Evolutionary conservation across 2,113 vertebrate species (phyloP).

Genomic region (Terrapene triunguis): DNA sequence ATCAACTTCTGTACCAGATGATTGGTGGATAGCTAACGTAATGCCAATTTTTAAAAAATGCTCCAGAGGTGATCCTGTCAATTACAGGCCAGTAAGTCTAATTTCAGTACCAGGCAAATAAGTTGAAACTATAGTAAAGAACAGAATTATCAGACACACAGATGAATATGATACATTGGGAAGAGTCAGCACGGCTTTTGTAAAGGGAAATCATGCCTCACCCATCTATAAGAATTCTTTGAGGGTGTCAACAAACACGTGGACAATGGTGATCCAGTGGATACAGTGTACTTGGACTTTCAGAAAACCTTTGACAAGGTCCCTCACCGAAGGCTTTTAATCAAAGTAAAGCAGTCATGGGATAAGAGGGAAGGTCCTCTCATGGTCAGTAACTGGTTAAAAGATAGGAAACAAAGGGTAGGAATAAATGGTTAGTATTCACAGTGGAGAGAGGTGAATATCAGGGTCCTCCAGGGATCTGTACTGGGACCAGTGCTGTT

Average conservation of each 20-base stretch:
- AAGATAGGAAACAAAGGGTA: background rate
- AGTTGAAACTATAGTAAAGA: too few species aligned
- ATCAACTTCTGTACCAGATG: background rate
- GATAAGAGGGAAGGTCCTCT: background rate
- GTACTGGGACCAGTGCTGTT: too few species aligned
- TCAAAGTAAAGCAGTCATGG: background rate
- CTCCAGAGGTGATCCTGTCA: background rate
- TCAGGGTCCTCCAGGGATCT: too few species aligned
- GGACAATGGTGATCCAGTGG: background rate
- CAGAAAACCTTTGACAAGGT: background rate
- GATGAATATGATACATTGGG: background rate
- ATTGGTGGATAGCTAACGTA: background rate
- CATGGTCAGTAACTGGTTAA: background rate
- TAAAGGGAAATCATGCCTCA: background rate
- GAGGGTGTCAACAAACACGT: background rate
- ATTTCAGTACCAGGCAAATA: background rate
- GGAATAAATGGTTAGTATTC: background rate
- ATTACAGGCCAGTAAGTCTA: background rate
- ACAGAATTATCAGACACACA: background rate
- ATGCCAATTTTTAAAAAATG: background rate
- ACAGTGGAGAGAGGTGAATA: background rate
- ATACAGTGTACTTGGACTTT: background rate
- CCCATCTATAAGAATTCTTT: background rate
- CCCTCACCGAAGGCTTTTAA: background rate
- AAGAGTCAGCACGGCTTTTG: background rate